Evolutionary conservation across 1,140 invertebrate genomes (phyloP).

Genomic region (Papilio glaucus): DNA sequence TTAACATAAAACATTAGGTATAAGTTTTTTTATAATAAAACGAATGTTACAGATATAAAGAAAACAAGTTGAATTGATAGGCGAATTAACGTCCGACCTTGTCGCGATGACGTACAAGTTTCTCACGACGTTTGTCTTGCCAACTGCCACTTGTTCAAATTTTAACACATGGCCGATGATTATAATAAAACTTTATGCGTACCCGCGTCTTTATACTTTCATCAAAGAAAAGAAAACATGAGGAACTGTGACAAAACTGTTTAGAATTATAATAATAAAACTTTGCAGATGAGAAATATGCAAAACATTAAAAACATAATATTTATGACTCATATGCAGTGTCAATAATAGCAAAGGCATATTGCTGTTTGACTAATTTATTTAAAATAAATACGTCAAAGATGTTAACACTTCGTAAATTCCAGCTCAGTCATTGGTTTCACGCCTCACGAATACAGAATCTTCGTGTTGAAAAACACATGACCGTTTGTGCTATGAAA

Average conservation of each 20-base stretch:
- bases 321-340: too few species aligned
- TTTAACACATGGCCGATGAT: slow-evolving; percentile 12
- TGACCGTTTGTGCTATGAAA: too few species aligned
- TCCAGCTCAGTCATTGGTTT: too few species aligned
- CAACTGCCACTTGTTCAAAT: slow-evolving; percentile 16
- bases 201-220: neutral
- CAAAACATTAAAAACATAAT: too few species aligned
- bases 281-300: too few species aligned
- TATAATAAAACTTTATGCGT: slow-evolving; percentile 9
- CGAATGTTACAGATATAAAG: slow-evolving; percentile 5
- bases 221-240: slow-evolving; percentile 16
- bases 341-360: too few species aligned
- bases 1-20: neutral
- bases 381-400: too few species aligned
- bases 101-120: slow-evolving; percentile 4
- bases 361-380: too few species aligned
- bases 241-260: neutral
- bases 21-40: neutral
- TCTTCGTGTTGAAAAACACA: too few species aligned
- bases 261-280: neutral
- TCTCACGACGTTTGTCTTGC: slow-evolving; percentile 20
- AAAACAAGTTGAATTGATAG: slow-evolving; percentile 18
- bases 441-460: too few species aligned
- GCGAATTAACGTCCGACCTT: slow-evolving; percentile 12
- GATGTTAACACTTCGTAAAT: too few species aligned